Base-by-base conservation (phyloP, 2,888 invertebrate species). In the Listrodromus nycthemerus region DNA sequence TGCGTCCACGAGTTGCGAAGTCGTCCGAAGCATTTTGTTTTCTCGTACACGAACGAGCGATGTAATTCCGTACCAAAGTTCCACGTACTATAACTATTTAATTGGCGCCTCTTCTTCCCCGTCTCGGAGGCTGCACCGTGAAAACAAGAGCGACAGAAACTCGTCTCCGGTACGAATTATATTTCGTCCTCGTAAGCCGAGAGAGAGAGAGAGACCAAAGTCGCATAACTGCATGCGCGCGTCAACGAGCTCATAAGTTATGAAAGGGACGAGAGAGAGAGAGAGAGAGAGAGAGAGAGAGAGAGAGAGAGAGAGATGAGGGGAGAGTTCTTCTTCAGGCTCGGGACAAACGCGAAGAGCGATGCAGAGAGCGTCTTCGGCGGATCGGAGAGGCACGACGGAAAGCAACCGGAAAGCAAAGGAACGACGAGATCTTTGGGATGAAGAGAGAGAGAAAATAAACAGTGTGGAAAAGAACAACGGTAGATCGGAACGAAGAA, bases 191-290 rank as follows among this genome's bases (percentile, higher is more conserved):
- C 55, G 58, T 33, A 21, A 21, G 13, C 24, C 19, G 33, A 1
- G 8, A 8, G 8, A 0, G 33, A 33, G 33, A 61, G 27, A 63
- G 41, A 30, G 45, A 33, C 65, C 66, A 66, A 48, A 73, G 50
- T 58, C 83, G 79, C 79, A 83, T 79, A 83, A 79, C 79, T 79
- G 79, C 79, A 76, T 70, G 74, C 70, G n/a, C 41, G 69, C 67
- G 87, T 87, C 89, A 87, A 86, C 89, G 89, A 87, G 89, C 88
- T 90, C 89, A 87, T 90, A 90, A 91, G 89, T 91, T 91, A 91
- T 88, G 89, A 91, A 90, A 91, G 88, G 85, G 86, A 83, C 80
- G 84, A 66, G 86, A 80, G n/a, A 63, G 30, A 37, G 50, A 75
- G 45, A 70, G 69, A 63, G 70, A 63, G 63, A 37, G 61, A 37